phyloP scores from a whole-genome alignment of 2,113 vertebrate species.

The Guaruba guarouba region DNA sequence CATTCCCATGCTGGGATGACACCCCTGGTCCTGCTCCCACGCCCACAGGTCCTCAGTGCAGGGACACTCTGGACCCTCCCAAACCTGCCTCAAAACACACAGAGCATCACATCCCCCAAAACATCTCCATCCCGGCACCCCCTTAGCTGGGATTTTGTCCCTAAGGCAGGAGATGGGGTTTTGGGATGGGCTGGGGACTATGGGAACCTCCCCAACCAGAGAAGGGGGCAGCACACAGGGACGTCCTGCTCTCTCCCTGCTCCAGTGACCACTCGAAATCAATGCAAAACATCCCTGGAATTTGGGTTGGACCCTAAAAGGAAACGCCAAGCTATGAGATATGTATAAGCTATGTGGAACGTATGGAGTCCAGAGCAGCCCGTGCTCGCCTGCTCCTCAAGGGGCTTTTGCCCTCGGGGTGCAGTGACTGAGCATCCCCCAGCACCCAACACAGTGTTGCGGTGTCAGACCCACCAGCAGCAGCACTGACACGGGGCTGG shows the following conservation, averaged over 20 bases:
- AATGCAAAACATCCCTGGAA: background rate
- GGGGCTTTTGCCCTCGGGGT: background rate
- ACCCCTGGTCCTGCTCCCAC: background rate
- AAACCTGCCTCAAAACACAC: background rate
- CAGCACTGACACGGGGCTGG: background rate
- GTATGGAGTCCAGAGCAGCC: rapidly evolving
- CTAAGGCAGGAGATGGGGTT: rapidly evolving
- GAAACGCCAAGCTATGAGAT: background rate
- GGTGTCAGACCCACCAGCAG: background rate
- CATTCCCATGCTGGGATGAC: background rate
- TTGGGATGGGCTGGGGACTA: background rate
- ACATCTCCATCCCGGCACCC: rapidly evolving
- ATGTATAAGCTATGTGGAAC: background rate
- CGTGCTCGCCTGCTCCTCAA: background rate
- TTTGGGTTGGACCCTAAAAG: background rate
- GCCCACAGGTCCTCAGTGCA: background rate
- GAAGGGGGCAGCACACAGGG: rapidly evolving
- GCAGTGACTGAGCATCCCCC: background rate
- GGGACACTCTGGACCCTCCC: background rate
- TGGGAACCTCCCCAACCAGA: background rate
- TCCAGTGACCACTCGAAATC: background rate
- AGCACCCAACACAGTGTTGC: background rate
- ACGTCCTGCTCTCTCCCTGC: background rate
- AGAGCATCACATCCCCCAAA: background rate
- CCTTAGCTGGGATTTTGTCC: background rate